Percentiles rank a stretch among this genome's conserved stretches.
Evolutionary conservation across 1,140 invertebrate species (phyloP).

Genomic region (Eumeta japonica): DNA sequence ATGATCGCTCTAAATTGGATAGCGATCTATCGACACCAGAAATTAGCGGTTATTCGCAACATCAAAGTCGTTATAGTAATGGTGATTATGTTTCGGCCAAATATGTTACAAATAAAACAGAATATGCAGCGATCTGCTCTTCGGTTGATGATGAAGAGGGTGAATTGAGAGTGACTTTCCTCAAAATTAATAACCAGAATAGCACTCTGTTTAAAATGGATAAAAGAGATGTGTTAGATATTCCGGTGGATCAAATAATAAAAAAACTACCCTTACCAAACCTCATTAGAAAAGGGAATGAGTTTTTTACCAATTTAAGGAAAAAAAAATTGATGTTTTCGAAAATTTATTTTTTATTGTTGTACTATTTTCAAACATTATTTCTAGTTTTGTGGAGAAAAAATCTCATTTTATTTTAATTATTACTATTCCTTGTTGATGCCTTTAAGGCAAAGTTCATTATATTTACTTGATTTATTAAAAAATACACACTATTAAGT

Average conservation of each 20-base stretch:
- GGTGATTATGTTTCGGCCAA: slow-evolving; percentile 15
- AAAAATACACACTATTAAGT: too few species aligned
- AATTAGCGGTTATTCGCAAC: too few species aligned
- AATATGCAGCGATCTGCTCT: slow-evolving; percentile 11
- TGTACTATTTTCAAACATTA: too few species aligned
- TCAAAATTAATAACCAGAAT: too few species aligned
- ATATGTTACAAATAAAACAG: slow-evolving; percentile 10
- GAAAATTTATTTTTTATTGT: slow-evolving; percentile 10
- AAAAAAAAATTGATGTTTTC: slow-evolving; percentile 10
- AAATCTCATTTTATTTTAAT: too few species aligned
- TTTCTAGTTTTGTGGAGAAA: too few species aligned
- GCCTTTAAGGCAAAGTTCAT: too few species aligned
- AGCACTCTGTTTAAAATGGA: too few species aligned
- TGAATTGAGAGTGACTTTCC: slow-evolving; percentile 11
- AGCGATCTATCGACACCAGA: too few species aligned
- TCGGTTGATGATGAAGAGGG: too few species aligned
- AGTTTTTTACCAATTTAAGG: slow-evolving; percentile 8
- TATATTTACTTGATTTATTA: too few species aligned
- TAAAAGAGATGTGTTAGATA: slow-evolving; percentile 10
- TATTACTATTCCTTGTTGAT: too few species aligned
- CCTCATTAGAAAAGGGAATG: slow-evolving; percentile 8
- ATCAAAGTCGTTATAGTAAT: slow-evolving; percentile 8
- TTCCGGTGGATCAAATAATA: slow-evolving; percentile 10
- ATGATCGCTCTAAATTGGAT: slow-evolving; percentile 7
- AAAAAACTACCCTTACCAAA: slow-evolving; percentile 10